Evolutionary conservation across 2,888 invertebrate species (phyloP).

Genomic region (Acrobasis suavella): DNA sequence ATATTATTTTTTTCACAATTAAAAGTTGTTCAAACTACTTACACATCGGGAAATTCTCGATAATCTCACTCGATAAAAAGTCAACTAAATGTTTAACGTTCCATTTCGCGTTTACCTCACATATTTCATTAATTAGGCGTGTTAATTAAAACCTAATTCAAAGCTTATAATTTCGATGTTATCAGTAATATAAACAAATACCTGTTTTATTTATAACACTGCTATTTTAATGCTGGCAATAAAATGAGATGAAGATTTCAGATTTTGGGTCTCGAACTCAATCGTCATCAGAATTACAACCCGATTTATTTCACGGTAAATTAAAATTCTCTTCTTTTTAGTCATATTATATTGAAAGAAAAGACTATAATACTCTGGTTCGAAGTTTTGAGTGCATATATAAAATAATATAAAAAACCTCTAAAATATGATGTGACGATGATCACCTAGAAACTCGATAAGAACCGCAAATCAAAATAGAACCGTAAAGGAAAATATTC

Average conservation of each 20-base stretch:
- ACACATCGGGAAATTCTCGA: neutral
- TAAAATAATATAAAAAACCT: too few species aligned
- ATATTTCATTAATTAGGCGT: conserved; percentile 13
- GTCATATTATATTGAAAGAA: too few species aligned
- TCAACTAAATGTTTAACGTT: conserved; percentile 1
- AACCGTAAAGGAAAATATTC: too few species aligned
- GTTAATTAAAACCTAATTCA: conserved; percentile 20
- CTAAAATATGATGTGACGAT: too few species aligned
- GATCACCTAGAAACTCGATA: too few species aligned
- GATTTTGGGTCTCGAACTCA: conserved; percentile 30
- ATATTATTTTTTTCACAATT: neutral
- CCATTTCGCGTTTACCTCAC: conserved; percentile 2
- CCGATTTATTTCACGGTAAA: too few species aligned
- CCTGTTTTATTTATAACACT: conserved; percentile 30
- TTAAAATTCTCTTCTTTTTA: too few species aligned
- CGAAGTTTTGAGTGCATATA: too few species aligned
- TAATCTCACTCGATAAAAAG: conserved; percentile 3
- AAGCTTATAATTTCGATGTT: conserved; percentile 10
- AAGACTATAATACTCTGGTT: too few species aligned
- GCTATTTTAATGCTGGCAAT: conserved; percentile 36
- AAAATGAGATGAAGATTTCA: conserved; percentile 41
- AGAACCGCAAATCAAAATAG: too few species aligned
- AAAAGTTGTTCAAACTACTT: conserved; percentile 2
- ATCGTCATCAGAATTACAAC: neutral
- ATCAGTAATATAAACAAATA: conserved; percentile 19